phyloP scores from a whole-genome alignment of 2,797 vertebrate species.

The Falco columbarius region DNA sequence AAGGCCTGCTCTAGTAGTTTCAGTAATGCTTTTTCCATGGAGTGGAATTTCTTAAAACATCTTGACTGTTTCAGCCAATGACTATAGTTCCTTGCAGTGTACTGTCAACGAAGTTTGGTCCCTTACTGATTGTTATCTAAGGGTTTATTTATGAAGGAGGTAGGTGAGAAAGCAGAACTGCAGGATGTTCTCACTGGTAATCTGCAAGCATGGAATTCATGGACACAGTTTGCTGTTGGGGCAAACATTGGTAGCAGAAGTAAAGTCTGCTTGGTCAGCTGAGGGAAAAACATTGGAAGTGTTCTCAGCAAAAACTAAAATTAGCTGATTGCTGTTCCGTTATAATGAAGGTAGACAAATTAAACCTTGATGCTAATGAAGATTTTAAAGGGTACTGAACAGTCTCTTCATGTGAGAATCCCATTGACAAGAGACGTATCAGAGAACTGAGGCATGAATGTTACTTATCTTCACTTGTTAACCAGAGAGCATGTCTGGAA shows the following conservation, averaged over 20 bases:
- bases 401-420: background rate
- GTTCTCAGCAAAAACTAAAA: background rate
- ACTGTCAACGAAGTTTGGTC: background rate
- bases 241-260: background rate
- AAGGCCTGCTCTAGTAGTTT: background rate
- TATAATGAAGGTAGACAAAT: background rate
- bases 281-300: background rate
- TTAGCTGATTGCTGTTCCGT: background rate
- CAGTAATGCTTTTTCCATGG: background rate
- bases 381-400: background rate
- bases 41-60: background rate
- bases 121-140: background rate
- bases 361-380: background rate
- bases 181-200: background rate
- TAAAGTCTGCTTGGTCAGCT: background rate
- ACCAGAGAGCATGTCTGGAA: background rate
- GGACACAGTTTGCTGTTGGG: background rate
- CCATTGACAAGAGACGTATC: background rate
- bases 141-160: background rate
- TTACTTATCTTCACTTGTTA: background rate
- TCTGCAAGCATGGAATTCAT: background rate
- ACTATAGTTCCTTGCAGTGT: background rate
- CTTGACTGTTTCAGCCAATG: too few species aligned
- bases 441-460: background rate
- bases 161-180: background rate